Conservation (phyloP, 1,140 invertebrate genomes). For the Macrostomum lignano region DNA sequence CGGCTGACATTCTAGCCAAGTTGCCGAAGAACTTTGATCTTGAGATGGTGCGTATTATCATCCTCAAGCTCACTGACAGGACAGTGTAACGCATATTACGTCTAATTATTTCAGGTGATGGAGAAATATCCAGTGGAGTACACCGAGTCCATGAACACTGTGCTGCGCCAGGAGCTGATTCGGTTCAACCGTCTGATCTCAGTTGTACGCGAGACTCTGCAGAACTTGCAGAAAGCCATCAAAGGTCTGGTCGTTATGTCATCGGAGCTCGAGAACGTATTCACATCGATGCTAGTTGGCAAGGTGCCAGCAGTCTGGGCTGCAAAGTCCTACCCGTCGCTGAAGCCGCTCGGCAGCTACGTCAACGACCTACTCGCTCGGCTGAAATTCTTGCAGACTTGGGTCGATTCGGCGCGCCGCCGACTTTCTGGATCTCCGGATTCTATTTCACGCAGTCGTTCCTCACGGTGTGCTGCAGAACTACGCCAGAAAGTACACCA, state of each 20-base stretch:
- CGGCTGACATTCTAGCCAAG: constrained; percentile 24
- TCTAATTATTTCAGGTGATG: constrained; percentile 2
- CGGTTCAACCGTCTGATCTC: constrained; percentile 24
- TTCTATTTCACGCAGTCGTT: constrained; percentile 20
- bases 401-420: constrained; percentile 22
- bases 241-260: constrained; percentile 25
- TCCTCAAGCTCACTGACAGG: constrained; percentile 40
- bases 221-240: constrained; percentile 23
- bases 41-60: constrained; percentile 34
- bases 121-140: constrained; percentile 23
- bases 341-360: constrained; percentile 25
- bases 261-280: constrained; percentile 22
- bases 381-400: constrained; percentile 13
- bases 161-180: constrained; percentile 25
- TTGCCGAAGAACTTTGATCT: constrained; percentile 25
- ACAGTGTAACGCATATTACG: not conserved
- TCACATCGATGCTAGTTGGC: constrained; percentile 26
- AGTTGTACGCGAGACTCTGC: constrained; percentile 17
- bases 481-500: constrained; percentile 28
- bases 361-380: constrained; percentile 17
- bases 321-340: constrained; percentile 24
- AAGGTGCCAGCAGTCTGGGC: constrained; percentile 31
- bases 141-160: constrained; percentile 29
- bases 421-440: constrained; percentile 13
- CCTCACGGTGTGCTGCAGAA: constrained; percentile 28